A percentile compares a stretch with the other conserved stretches of the same genome.
These are phyloP conservation scores for Danio tinwini DNA, from an alignment of 2,797 vertebrate species.

Conservation along the genomic window DNA sequence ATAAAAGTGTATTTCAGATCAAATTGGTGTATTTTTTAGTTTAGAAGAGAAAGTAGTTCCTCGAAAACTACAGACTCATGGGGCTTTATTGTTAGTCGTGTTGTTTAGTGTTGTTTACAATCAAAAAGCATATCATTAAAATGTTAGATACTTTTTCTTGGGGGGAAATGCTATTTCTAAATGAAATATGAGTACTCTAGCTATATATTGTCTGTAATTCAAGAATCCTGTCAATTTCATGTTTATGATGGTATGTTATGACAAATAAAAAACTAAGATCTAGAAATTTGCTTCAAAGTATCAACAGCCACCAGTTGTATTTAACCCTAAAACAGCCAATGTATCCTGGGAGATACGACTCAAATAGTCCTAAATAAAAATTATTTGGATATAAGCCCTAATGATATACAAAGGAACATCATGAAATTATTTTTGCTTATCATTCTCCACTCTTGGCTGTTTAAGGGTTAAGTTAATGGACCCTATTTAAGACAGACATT, in stretches of 20 bases:
- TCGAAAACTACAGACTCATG: background rate
- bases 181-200: background rate
- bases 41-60: background rate
- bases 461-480: background rate
- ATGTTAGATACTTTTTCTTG: constrained; percentile 4
- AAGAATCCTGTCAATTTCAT: constrained; percentile 6
- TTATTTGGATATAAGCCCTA: too few species aligned
- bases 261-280: constrained; percentile 28
- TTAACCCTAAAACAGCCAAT: too few species aligned
- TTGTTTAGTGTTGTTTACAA: constrained; percentile 5
- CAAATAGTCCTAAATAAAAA: too few species aligned
- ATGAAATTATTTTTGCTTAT: too few species aligned
- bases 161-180: background rate
- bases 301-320: background rate
- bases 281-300: constrained; percentile 30
- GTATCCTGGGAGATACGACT: too few species aligned
- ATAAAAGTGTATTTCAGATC: background rate
- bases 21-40: background rate
- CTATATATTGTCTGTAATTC: constrained; percentile 19
- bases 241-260: constrained; percentile 37
- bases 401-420: too few species aligned
- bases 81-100: background rate
- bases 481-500: background rate
- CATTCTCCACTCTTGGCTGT: too few species aligned
- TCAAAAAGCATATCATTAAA: constrained; percentile 8